Evolutionary conservation across 2,888 invertebrate genomes (phyloP), one percentile per base, ranked within the genome.

Genomic region (Drosophila parthenogenetica): DNA sequence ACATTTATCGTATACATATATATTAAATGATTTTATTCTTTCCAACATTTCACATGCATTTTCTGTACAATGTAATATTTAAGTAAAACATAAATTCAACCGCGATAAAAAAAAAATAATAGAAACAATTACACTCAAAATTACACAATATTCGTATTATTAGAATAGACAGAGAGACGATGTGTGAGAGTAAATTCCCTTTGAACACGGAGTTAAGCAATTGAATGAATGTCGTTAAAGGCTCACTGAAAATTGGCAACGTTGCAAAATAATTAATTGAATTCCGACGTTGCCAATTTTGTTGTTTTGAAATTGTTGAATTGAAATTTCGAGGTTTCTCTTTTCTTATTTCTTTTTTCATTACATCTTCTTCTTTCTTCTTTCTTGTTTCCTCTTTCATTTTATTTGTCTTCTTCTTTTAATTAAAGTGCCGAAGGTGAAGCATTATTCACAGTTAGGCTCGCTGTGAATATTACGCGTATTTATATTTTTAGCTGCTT

Each of bases 21-120:
- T 40, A 66, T 74, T 77, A 77, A 74, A 61, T 64, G 75, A 51
- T 60, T 64, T 66, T 46, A 46, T 54, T 70, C 50, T 69, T 83
- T 87, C 67, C 87, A 82, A 87, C 84, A 88, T 89, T 86, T 82
- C 81, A 79, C 86, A 81, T 87, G 87, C 85, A 87, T 81, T 78
- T 85, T 85, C 88, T 79, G 82, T 87, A 88, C 79, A 89, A 83
- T 83, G 60, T 88, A 83, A 61, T 45, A 53, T 73, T 86, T 72
- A 79, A 82, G 69, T 81, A 86, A 66, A 87, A 79, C 68, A 64
- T 80, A 69, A 79, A 70, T 81, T 89, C 70, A 87, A 85, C 85
- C 85, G 85, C 85, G 85, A 85, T 85, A 89, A 75, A 81, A 71
- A 65, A 67, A 59, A 77, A 69, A 42, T 5, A 42, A 62, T 13